Evolutionary conservation across 64 coral and sea anemone genomes (phyloP), one percentile per base, ranked within the genome.

Genomic region (Porites lutea): DNA sequence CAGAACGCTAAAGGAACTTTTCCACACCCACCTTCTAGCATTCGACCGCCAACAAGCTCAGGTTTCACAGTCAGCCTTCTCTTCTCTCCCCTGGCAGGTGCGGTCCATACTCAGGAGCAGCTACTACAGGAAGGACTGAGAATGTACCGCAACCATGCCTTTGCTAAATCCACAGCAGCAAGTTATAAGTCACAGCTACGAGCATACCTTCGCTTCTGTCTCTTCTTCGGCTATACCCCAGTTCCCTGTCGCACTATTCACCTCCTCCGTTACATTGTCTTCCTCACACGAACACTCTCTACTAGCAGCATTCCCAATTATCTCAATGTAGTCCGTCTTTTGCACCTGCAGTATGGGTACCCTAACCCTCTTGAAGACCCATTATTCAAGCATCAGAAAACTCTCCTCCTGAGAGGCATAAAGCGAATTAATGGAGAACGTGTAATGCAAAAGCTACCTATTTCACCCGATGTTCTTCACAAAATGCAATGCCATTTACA

Each of bases 281-380:
- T 86, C 43, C 82, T 86, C 4, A 65, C 82, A 10, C 5, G 82
- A 27, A 37, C 82, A 11, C 52, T 86, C 3, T 70, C 62, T 50
- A 13, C 72, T 12, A 49, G 13, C 72, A 49, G 44, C 44, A 75
- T 75, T 11, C 72, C 72, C 13, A 50, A 51, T 46, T 86, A 86
- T 71, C 65, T 86, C 45, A 86, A 86, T 21, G 64, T 71, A 50
- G 64, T n/a, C n/a, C n/a, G n/a, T 16, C 48, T 87, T 43, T 21
- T 89, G 7, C 79, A 92, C 46, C 20, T 76, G 2, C 53, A 92
- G 19, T 51, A 48, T 27, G 79, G 90, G 6, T 65, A 59, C 47
- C 14, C 79, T 19, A 86, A 92, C 70, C 90, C 90, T 1, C 80
- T 75, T 11, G 14, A 91, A 10, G 22, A 67, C 13, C 78, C 65